Base-by-base conservation (phyloP, 2,888 invertebrate species). In the Cosmopolites sordidus region DNA sequence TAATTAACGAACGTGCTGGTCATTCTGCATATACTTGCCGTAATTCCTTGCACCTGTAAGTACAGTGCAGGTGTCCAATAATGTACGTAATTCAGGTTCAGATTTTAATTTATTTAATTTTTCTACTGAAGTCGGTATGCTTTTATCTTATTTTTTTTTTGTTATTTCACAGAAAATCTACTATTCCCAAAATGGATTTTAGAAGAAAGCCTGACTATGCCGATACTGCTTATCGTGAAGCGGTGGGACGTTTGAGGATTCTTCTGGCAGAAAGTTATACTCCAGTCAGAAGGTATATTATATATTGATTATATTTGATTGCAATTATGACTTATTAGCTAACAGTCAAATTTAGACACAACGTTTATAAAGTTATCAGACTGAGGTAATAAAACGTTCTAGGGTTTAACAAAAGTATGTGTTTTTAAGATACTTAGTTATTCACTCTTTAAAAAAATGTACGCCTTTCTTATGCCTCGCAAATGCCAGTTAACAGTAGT, bases 191-290 rank as follows among this genome's bases (percentile, higher is more conserved):
- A 61, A 76, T 79, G 75, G 80, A 81, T 44, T 69, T 62, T 68
- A 78, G 76, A 59, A 78, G 80, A 63, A 78, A 83, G 43, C 83
- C 86, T 45, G 89, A 91, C 73, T 90, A 90, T 64, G 90, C 89
- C 0, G 91, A 91, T 69, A 79, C 85, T 63, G 89, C 89, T 4
- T 90, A 92, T 67, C 84, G 87, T 61, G 91, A 91, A 71, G 91
- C 91, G 11, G 90, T 91, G 2, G 84, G 85, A 0, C 84, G 89
- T 56, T 74, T 92, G 44, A 82, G 88, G 69, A 83, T 87, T 65
- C 80, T 90, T 59, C 71, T 91, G 56, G 85, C 87, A 0, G 89
- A 89, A 61, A 87, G 87, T 58, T 89, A 87, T 66, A 79, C 83
- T 18, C 72, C 73, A 9, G 55, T 68, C 5, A 69, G 55, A 52